Conservation (phyloP, 2,888 invertebrate genomes). For the Abrostola tripartita region DNA sequence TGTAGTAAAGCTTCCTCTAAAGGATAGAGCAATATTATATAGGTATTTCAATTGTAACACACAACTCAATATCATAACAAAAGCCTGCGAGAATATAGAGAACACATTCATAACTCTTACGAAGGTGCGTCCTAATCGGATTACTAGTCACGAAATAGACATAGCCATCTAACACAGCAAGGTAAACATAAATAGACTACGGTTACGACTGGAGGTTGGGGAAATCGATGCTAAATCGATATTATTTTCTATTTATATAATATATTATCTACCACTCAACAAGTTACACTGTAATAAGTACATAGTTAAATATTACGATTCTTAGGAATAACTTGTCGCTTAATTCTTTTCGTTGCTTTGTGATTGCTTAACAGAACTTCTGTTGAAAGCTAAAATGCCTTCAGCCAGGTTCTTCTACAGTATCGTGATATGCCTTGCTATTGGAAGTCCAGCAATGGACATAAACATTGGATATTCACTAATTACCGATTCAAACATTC, state of each 20-base stretch:
- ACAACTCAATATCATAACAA: neutral
- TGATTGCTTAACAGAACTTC: too few species aligned
- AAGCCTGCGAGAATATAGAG: neutral
- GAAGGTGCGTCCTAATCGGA: slow-evolving; percentile 34
- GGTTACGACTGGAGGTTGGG: slow-evolving; percentile 12
- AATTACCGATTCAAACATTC: neutral
- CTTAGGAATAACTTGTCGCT: too few species aligned
- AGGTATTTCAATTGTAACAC: neutral
- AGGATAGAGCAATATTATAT: too few species aligned
- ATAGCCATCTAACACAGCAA: slow-evolving; percentile 22
- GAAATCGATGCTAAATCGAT: slow-evolving; percentile 28
- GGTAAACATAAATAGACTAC: slow-evolving; percentile 24
- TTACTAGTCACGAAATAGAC: slow-evolving; percentile 36
- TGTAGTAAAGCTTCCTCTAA: too few species aligned
- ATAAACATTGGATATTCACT: too few species aligned
- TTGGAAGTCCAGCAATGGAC: too few species aligned
- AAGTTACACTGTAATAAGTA: slow-evolving; percentile 11
- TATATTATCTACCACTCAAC: slow-evolving; percentile 14
- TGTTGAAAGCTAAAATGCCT: too few species aligned
- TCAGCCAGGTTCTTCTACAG: too few species aligned
- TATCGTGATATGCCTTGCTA: too few species aligned
- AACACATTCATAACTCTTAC: slow-evolving; percentile 21
- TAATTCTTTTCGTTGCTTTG: too few species aligned
- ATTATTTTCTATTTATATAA: slow-evolving; percentile 29
- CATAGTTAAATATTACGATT: too few species aligned